Conservation (phyloP, 2,113 vertebrate species). For the Neodon shergylaensis region DNA sequence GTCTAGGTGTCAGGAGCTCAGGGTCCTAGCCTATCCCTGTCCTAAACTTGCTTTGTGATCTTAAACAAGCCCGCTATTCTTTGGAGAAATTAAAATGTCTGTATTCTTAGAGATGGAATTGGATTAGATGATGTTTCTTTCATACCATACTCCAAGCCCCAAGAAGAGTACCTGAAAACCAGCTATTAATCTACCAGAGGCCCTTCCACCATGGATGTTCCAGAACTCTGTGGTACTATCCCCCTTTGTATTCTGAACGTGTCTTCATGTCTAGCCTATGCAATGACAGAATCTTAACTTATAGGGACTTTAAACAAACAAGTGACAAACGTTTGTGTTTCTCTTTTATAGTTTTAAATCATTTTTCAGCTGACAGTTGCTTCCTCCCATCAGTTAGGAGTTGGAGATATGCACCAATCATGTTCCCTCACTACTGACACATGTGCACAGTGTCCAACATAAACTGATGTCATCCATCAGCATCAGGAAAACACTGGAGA, state of each 20-base stretch:
- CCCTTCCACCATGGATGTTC: not conserved
- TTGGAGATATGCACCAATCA: not conserved
- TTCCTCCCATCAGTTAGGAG: not conserved
- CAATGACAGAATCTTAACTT: constrained; percentile 23
- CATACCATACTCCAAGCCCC: not conserved
- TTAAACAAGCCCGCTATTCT: constrained; percentile 3
- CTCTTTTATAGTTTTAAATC: constrained; percentile 22
- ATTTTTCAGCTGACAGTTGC: not conserved
- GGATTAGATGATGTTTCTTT: not conserved
- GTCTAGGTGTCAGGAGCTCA: not conserved
- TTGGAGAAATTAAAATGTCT: not conserved
- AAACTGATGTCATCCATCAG: not conserved
- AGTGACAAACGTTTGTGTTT: not conserved
- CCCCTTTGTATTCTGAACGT: not conserved
- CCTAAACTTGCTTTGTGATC: not conserved
- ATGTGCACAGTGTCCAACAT: not conserved
- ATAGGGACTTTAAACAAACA: not conserved
- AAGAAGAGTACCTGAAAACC: not conserved
- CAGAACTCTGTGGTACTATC: not conserved
- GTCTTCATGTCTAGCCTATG: not conserved
- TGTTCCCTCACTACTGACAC: not conserved
- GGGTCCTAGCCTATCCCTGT: not conserved
- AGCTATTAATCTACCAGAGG: not conserved
- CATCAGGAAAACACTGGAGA: constrained; percentile 9
- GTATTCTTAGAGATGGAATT: not conserved